These are phyloP conservation scores for Drosophila pruinosa DNA, from an alignment of 1,140 invertebrate genomes.

Conservation along the genomic window DNA sequence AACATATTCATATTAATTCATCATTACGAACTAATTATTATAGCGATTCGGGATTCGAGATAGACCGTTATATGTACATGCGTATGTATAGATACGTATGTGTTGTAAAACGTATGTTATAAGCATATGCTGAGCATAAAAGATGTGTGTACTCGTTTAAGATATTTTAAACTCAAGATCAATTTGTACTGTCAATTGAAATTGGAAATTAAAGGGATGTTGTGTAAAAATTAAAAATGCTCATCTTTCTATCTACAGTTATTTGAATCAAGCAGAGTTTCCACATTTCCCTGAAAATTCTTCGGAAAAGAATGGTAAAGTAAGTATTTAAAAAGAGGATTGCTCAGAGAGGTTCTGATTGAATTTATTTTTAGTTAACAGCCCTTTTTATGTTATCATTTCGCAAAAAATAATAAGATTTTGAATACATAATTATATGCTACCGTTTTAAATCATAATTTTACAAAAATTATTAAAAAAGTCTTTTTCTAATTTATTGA, in stretches of 20 bases:
- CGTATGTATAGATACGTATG: not conserved
- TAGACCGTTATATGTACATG: constrained; percentile 1
- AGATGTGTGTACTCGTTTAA: constrained; percentile 20
- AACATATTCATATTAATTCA: constrained; percentile 24
- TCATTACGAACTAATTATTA: constrained; percentile 2
- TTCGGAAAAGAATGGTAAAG: no score
- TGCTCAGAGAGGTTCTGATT: no score
- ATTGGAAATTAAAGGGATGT: constrained; percentile 30
- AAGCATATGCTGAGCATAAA: constrained; percentile 9
- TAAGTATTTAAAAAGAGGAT: no score
- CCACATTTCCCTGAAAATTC: no score
- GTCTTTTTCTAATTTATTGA: no score
- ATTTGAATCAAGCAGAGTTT: no score
- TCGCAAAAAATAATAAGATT: no score
- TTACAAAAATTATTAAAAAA: no score
- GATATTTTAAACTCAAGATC: constrained; percentile 32
- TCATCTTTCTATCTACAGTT: not conserved
- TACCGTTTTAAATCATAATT: no score
- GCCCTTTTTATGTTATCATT: no score
- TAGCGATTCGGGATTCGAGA: constrained; percentile 9
- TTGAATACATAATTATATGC: no score
- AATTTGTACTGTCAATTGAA: constrained; percentile 49
- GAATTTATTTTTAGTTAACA: no score
- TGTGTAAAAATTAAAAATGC: constrained; percentile 30
- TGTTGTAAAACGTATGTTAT: constrained; percentile 5